phyloP scores from a whole-genome alignment of 2,888 invertebrate species.

The Torymus tubicola region DNA sequence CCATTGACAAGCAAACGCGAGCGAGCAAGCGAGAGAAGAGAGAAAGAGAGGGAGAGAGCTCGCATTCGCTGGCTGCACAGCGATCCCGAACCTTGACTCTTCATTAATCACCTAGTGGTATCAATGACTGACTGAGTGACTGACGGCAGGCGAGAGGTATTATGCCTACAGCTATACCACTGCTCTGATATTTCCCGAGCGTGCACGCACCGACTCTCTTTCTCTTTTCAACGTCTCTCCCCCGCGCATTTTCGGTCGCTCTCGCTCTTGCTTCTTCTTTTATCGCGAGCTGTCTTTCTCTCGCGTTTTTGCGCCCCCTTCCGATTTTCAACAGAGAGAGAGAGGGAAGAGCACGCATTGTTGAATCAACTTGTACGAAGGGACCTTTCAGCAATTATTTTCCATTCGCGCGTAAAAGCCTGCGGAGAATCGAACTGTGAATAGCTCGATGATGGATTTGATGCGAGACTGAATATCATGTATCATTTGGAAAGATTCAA shows the following conservation, averaged over 20 bases:
- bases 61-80: conserved; percentile 62
- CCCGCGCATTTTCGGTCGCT: conserved; percentile 38
- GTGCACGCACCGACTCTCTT: conserved; percentile 32
- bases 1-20: conserved; percentile 15
- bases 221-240: conserved; percentile 51
- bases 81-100: conserved; percentile 75
- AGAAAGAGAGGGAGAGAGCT: conserved; percentile 31
- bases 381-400: conserved; percentile 10
- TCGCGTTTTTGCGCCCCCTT: conserved; percentile 3
- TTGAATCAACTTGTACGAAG: conserved; percentile 20
- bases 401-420: neutral
- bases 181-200: conserved; percentile 61
- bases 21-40: conserved; percentile 9
- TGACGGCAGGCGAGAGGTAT: conserved; percentile 68
- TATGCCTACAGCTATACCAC: conserved; percentile 65
- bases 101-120: conserved; percentile 75
- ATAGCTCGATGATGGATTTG: too few relatives aligned
- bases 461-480: too few relatives aligned
- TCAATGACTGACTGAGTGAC: conserved; percentile 74
- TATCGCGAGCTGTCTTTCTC: conserved; percentile 22
- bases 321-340: neutral
- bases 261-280: conserved; percentile 26
- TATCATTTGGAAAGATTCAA: too few relatives aligned
- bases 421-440: too few relatives aligned
- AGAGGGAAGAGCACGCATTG: conserved; percentile 1